Conservation (phyloP, 2,888 invertebrate species). For the Hypomecis punctinalis region DNA sequence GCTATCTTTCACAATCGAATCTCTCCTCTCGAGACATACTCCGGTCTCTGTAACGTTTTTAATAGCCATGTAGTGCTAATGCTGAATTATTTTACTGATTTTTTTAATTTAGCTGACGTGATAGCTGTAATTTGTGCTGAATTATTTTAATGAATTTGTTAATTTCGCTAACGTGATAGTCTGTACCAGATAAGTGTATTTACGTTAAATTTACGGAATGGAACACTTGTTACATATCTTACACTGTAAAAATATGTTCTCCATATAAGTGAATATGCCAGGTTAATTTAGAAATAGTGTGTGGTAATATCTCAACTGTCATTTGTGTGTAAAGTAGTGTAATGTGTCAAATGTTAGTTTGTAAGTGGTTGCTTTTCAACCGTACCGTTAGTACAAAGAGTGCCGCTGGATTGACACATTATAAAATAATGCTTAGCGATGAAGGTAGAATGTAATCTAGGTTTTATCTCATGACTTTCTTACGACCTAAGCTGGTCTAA, state of each 20-base stretch:
- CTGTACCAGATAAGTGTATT: conserved; percentile 72
- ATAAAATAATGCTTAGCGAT: conserved; percentile 34
- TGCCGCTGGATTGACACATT: conserved; percentile 63
- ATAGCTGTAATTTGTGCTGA: conserved; percentile 50
- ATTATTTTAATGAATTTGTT: conserved; percentile 36
- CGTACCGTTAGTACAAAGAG: conserved; percentile 51
- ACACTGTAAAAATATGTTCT: conserved; percentile 68
- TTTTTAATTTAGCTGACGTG: too few relatives aligned
- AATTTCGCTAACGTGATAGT: conserved; percentile 52
- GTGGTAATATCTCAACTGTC: conserved; percentile 14
- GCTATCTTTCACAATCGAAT: too few relatives aligned
- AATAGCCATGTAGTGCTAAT: too few relatives aligned
- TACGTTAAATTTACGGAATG: conserved; percentile 58
- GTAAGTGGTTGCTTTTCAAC: conserved; percentile 37
- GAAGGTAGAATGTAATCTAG: conserved; percentile 39
- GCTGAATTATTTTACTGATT: too few relatives aligned
- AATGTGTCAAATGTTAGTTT: conserved; percentile 30
- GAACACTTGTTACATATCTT: conserved; percentile 82
- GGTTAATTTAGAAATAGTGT: conserved; percentile 26
- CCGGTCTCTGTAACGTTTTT: not conserved
- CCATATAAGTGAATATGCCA: conserved; percentile 44
- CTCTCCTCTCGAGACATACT: not conserved
- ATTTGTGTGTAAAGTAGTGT: conserved; percentile 23
- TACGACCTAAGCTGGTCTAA: conserved; percentile 38
- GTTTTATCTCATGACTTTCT: conserved; percentile 43